Base-by-base conservation (phyloP, 2,797 vertebrate species). In the Dryobates pubescens region DNA sequence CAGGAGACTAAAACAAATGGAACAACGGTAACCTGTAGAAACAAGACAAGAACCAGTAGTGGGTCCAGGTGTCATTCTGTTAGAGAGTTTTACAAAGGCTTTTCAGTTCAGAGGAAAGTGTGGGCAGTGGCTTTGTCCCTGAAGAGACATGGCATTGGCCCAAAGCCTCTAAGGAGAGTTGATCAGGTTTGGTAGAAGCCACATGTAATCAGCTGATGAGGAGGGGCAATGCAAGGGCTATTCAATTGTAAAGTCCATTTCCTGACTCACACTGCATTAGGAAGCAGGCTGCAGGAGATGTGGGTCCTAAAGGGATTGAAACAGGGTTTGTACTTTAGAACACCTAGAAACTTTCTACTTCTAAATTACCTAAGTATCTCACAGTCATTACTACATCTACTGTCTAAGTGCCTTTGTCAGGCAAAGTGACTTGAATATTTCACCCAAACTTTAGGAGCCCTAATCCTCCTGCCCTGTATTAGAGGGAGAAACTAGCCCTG, bases 1-100 rank as follows among this genome's bases (percentile, higher is more conserved):
- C 47, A 53, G 89, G 92, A 86, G 82, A 95, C 86, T 96, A 94
- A 96, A 96, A 90, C 84, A 70, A 94, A 93, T 57, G 86, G 73
- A 95, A 88, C 45, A 85, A 43, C 75, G 91, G 59, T 80, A 95
- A 82, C 34, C 63, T 14, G 49, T 32, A 84, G 68, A 91, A 95
- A 88, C n/a, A 65, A 89, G 76, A 92, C 17, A 27, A 91, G n/a
- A 94, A 78, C 17, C 30, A 72, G 85, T 56, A 78, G 30, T 71
- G 20, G 36, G n/a, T 68, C 45, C 49, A 68, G 54, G 58, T 89
- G 85, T 88, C 78, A 34, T 24, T 75, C 68, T 81, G 22, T 18
- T 26, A 13, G 17, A 76, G 43, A 80, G 32, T 54, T 82, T 89
- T 57, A 32, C 11, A 24, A n/a, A 87, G 30, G 24, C 62, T 65